These are phyloP conservation scores for Fragum sueziense DNA, from an alignment of 2,888 invertebrate species.

Conservation along the genomic window DNA sequence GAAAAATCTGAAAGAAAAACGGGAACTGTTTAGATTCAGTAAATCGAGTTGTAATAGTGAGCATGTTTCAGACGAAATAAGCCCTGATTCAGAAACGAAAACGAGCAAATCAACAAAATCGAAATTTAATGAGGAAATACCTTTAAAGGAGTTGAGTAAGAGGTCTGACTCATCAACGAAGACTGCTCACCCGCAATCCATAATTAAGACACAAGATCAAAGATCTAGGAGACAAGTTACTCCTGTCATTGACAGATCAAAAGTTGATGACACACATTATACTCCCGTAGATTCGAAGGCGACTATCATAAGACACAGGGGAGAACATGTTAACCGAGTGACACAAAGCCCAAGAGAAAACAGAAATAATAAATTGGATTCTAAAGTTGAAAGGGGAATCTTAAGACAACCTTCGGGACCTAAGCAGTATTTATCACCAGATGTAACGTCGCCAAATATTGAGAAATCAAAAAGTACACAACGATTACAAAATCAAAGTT, in stretches of 20 bases:
- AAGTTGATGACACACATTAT: neutral
- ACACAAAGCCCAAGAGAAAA: neutral
- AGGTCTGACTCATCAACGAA: neutral
- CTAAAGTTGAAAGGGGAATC: neutral
- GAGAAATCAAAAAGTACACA: conserved; percentile 54
- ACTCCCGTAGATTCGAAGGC: neutral
- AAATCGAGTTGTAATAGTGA: conserved; percentile 12
- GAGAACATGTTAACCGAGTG: neutral
- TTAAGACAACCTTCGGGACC: neutral
- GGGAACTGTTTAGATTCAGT: conserved; percentile 1
- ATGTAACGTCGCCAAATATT: conserved; percentile 25
- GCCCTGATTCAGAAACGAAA: neutral
- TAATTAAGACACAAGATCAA: conserved; percentile 1
- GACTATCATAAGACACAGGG: neutral
- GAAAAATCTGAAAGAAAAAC: conserved; percentile 5
- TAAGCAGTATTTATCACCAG: conserved; percentile 40
- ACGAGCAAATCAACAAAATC: neutral
- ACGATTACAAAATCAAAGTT: conserved; percentile 75
- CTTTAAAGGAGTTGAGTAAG: neutral
- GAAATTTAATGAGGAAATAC: conserved; percentile 1
- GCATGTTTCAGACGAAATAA: neutral
- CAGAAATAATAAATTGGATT: neutral
- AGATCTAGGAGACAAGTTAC: neutral
- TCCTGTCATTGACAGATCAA: neutral
- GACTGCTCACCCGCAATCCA: neutral